These are phyloP conservation scores for Stegana nigrithorax DNA, from an alignment of 2,888 invertebrate genomes.

Conservation along the genomic window DNA sequence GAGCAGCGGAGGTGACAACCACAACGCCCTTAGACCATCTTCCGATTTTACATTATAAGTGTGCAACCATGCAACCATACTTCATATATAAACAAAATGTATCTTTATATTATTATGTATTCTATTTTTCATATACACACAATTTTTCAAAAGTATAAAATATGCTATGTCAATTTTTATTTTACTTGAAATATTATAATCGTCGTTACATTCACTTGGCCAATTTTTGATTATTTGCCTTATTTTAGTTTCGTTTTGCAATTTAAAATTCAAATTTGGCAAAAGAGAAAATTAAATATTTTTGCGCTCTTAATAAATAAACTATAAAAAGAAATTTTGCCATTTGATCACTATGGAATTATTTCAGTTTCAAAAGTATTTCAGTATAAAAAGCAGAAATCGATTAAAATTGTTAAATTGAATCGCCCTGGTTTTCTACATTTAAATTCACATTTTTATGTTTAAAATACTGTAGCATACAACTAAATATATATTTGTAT, in stretches of 20 bases:
- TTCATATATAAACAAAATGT: too few species aligned
- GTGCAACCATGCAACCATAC: background rate
- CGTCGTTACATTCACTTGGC: background rate
- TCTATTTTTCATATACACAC: slow-evolving; percentile 20
- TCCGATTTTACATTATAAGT: background rate
- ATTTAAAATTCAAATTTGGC: too few species aligned
- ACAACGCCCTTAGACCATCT: too few species aligned
- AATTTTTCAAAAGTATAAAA: slow-evolving; percentile 8
- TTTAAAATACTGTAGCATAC: slow-evolving; percentile 16
- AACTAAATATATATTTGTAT: slow-evolving; percentile 37
- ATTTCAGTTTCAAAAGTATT: background rate
- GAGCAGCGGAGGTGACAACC: background rate
- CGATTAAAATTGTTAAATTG: background rate
- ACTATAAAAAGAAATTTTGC: background rate
- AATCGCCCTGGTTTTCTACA: background rate
- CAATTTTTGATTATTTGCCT: background rate
- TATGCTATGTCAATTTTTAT: background rate
- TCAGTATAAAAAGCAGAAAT: background rate
- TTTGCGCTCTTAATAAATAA: background rate
- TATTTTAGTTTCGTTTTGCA: background rate
- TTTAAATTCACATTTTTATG: background rate
- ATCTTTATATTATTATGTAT: too few species aligned
- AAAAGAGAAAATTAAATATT: background rate
- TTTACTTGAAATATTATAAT: background rate
- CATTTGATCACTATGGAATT: background rate